These are phyloP conservation scores for Dicentrarchus labrax DNA, from an alignment of 2,113 vertebrate species.

Conservation along the genomic window DNA sequence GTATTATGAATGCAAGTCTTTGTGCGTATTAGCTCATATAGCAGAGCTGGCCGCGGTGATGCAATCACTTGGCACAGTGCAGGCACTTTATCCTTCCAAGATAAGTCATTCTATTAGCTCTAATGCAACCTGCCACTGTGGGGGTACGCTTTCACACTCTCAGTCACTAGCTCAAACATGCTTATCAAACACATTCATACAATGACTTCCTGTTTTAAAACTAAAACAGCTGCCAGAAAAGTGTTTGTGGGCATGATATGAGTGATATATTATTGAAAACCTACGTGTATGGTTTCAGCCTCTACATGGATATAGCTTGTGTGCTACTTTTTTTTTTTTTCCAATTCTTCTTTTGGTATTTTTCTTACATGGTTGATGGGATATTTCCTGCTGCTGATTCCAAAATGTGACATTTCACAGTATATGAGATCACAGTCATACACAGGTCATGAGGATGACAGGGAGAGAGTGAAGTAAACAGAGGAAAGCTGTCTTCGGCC, in stretches of 20 bases:
- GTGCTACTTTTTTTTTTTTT: background rate
- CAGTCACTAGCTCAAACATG: background rate
- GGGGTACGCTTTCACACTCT: conserved; percentile 22
- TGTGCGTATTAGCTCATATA: conserved; percentile 23
- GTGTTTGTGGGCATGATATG: background rate
- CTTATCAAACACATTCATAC: conserved; percentile 3
- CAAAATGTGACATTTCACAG: conserved; percentile 30
- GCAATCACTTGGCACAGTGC: conserved; percentile 64
- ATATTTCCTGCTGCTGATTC: conserved; percentile 4
- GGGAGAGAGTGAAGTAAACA: conserved; percentile 31
- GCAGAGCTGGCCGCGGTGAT: conserved; percentile 35
- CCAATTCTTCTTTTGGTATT: background rate
- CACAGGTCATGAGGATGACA: conserved; percentile 19
- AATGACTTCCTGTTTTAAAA: background rate
- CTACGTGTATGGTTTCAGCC: background rate
- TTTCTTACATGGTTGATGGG: background rate
- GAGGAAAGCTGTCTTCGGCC: conserved; percentile 6
- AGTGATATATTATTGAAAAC: background rate
- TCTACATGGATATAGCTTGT: background rate
- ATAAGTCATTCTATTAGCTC: conserved; percentile 52
- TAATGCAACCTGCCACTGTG: conserved; percentile 57
- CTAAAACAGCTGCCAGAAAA: background rate
- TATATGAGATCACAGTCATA: conserved; percentile 23
- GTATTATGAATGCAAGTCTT: conserved; percentile 44
- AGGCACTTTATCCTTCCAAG: conserved; percentile 16